Percentiles rank a stretch among this genome's conserved stretches.
Conservation (phyloP, 2,113 vertebrate genomes). For the Centrocercus urophasianus region DNA sequence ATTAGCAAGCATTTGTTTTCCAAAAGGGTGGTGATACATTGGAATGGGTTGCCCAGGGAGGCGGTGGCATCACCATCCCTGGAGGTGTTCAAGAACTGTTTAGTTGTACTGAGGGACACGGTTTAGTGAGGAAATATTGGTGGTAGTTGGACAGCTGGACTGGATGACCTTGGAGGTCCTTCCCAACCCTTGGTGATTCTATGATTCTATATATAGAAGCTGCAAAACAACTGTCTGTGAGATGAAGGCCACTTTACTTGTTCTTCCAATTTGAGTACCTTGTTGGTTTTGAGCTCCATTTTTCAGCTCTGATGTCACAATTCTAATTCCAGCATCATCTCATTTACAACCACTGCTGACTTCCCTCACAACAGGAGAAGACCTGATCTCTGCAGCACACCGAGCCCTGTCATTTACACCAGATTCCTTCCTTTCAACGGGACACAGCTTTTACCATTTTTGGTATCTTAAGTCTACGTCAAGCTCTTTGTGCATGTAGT, state of each 20-base stretch:
- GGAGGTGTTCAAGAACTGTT: no score
- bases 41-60: no score
- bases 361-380: not conserved
- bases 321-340: not conserved
- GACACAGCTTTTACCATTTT: not conserved
- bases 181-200: no score
- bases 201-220: not conserved
- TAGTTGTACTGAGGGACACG: no score
- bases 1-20: no score
- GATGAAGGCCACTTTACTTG: not conserved
- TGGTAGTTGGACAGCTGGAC: no score
- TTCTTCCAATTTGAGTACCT: not conserved
- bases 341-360: not conserved
- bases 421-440: not conserved
- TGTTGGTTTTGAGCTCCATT: not conserved
- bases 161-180: no score
- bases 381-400: not conserved
- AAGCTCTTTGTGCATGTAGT: not conserved
- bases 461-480: not conserved
- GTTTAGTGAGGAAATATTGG: no score
- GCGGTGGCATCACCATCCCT: no score
- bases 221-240: not conserved
- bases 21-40: no score
- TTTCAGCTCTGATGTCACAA: not conserved
- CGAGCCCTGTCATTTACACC: not conserved